Base-by-base conservation (phyloP, 2,888 invertebrate species). In the Blastobasis lacticolella region DNA sequence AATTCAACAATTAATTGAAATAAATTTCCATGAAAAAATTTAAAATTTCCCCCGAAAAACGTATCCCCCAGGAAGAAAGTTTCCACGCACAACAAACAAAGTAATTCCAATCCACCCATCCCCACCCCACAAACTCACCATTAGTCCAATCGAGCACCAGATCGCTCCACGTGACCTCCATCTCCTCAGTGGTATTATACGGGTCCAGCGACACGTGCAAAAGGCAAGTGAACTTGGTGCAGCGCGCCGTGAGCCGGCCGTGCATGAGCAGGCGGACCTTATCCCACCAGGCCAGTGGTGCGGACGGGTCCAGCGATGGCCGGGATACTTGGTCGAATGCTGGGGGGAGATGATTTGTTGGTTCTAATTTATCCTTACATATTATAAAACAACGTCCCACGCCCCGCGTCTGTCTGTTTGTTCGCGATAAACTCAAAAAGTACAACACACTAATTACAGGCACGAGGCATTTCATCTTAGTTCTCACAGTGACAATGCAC, bases 181-280 rank as follows among this genome's bases (percentile, higher is more conserved):
- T 98, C 85, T 99, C 96, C 79, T 99, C 99, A 0, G 99, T 99
- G 5, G 97, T 97, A 75, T 99, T 99, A 81, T 99, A 99, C 0
- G 99, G 99, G 87, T 99, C 98, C 8, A 97, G 89, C 0, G 98
- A 98, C 4, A 98, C 98, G 75, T 98, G 98, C 55, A 99, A 88
- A 42, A 98, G 87, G 42, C 98, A 95, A 0, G 97, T 97, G 76
- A 98, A 90, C 71, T 95, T 95, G 65, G 94, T 92, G 10, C 96
- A 94, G 61, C 94, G 93, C 79, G 97, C 93, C 0, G 97, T 97
- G 46, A 99, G 80, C 1, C 97, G 91, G 0, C 99, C 99, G 76
- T 99, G 99, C 67, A 97, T 90, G 41, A 98, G 88, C 6, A 99
- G 88, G 0, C 99, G 91, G 78, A 96, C 94, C 83, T 98, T 98